phyloP scores from a whole-genome alignment of 2,797 vertebrate genomes.

The Gila robusta region DNA sequence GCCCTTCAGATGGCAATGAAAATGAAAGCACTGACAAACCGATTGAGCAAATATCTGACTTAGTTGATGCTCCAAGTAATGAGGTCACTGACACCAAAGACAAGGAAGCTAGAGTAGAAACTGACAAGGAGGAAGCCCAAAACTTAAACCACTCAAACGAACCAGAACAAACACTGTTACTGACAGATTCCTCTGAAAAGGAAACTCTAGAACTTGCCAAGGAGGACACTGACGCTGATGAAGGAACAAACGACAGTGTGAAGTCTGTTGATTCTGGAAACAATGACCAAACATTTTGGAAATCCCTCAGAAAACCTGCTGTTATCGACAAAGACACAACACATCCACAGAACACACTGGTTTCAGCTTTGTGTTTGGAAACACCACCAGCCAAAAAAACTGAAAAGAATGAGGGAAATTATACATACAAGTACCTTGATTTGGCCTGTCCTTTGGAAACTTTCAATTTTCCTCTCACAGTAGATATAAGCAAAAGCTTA shows the following conservation, averaged over 20 bases:
- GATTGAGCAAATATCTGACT: conserved; percentile 18
- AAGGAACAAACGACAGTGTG: conserved; percentile 1
- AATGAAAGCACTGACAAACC: conserved; percentile 22
- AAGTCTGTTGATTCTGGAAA: conserved; percentile 27
- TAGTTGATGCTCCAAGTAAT: not conserved
- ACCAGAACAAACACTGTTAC: not conserved
- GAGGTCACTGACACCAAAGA: conserved; percentile 36
- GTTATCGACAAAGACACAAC: not conserved
- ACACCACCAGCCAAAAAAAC: not conserved
- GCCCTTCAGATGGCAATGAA: not conserved
- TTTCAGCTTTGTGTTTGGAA: conserved; percentile 55
- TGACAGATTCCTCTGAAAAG: conserved; percentile 20
- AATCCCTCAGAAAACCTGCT: conserved; percentile 18
- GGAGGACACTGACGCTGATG: not conserved
- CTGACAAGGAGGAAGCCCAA: conserved; percentile 2
- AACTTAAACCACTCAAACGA: not conserved
- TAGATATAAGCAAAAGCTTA: conserved; percentile 13
- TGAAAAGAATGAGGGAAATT: not conserved
- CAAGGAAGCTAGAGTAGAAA: conserved; percentile 7
- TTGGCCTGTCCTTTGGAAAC: conserved; percentile 27
- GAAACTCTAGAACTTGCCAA: conserved; percentile 43
- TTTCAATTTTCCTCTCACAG: not conserved
- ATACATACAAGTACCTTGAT: conserved; percentile 52
- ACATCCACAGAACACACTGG: conserved; percentile 28
- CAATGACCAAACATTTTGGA: conserved; percentile 34